Evolutionary conservation across 37 sponge, comb jelly and placozoan genomes (phyloP).

Genomic region (Theonella swinhoei): DNA sequence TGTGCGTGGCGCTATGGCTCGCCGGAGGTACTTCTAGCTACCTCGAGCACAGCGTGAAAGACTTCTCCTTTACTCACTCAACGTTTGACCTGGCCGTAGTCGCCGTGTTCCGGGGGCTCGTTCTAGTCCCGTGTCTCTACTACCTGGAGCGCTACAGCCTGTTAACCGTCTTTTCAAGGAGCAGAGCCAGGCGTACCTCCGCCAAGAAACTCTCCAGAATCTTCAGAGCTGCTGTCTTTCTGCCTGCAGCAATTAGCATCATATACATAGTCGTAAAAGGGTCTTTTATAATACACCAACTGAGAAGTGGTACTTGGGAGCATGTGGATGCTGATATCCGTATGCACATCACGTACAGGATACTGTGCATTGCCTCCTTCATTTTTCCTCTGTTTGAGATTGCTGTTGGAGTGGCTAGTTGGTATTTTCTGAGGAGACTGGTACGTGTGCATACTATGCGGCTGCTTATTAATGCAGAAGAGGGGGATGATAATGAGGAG

Average conservation of each 20-base stretch:
- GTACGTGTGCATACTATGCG: constrained; percentile 19
- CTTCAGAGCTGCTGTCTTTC: constrained; percentile 21
- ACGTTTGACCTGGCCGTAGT: constrained; percentile 79
- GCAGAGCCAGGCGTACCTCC: background rate
- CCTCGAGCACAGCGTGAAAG: constrained; percentile 65
- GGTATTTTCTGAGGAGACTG: constrained; percentile 37
- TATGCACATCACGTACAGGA: constrained; percentile 70
- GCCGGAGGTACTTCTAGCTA: constrained; percentile 59
- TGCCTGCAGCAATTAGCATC: constrained; percentile 1
- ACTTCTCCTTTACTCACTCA: constrained; percentile 63
- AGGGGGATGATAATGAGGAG: constrained; percentile 18
- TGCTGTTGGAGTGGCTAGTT: constrained; percentile 17
- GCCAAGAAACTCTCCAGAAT: background rate
- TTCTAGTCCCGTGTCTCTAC: constrained; percentile 52
- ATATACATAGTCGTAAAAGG: constrained; percentile 64
- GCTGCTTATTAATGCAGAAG: constrained; percentile 33
- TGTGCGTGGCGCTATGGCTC: constrained; percentile 58
- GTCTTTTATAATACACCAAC: constrained; percentile 26
- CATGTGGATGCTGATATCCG: background rate
- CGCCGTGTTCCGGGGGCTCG: constrained; percentile 51
- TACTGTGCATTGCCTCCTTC: constrained; percentile 34
- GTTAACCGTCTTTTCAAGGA: background rate
- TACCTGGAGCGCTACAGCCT: constrained; percentile 55
- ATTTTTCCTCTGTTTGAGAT: constrained; percentile 60
- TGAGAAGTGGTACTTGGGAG: constrained; percentile 4